phyloP scores from a whole-genome alignment of 2,113 vertebrate species.

The Trichomycterus rosablanca region DNA sequence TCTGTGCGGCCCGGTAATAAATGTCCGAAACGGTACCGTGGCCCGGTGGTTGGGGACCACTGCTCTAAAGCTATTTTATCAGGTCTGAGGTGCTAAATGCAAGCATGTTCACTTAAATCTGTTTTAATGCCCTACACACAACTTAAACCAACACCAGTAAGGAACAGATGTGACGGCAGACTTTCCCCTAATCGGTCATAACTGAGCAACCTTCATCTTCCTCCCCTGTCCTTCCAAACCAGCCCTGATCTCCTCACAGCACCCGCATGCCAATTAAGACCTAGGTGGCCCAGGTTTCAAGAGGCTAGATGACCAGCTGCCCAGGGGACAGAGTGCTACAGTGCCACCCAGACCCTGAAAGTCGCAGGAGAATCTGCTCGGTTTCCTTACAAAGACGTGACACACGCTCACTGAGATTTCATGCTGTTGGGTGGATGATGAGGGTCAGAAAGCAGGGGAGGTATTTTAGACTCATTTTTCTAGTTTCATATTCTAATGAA shows the following conservation, averaged over 20 bases:
- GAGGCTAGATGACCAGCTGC: conserved; percentile 47
- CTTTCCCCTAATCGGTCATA: conserved; percentile 42
- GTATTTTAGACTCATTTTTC: too few species aligned
- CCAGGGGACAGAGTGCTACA: conserved; percentile 38
- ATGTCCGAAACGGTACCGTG: too few species aligned
- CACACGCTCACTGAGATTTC: conserved; percentile 17
- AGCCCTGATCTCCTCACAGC: conserved; percentile 19
- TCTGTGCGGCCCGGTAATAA: too few species aligned
- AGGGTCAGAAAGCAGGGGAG: conserved; percentile 1
- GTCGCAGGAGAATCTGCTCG: conserved; percentile 22
- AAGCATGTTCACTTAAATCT: too few species aligned
- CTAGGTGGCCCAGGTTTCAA: conserved; percentile 30
- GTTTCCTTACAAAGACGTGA: conserved; percentile 23
- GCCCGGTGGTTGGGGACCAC: too few species aligned
- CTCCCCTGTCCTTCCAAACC: conserved; percentile 33
- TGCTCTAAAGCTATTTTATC: too few species aligned
- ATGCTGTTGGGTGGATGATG: neutral
- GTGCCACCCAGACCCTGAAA: conserved; percentile 11
- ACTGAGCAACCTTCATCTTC: conserved; percentile 43
- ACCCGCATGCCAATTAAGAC: conserved; percentile 47
- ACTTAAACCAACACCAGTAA: neutral
- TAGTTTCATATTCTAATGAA: too few species aligned
- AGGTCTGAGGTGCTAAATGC: too few species aligned
- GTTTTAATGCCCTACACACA: too few species aligned
- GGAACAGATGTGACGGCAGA: conserved; percentile 45